Conservation (phyloP, 1,140 invertebrate genomes). For the Campoletis sonorensis region DNA sequence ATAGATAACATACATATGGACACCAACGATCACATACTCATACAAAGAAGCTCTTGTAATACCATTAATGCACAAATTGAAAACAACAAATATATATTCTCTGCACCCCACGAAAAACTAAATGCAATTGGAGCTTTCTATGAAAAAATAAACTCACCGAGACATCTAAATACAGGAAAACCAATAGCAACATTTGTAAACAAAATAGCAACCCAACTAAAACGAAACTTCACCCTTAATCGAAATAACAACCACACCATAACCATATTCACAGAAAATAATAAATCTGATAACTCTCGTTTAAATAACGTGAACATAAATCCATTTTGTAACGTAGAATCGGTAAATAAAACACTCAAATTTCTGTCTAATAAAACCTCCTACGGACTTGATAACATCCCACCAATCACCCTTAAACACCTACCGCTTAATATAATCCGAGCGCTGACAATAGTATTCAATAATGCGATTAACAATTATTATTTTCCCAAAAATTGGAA, state of each 20-base stretch:
- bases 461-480: slow-evolving; percentile 42
- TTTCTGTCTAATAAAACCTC: slow-evolving; percentile 44
- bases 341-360: slow-evolving; percentile 7
- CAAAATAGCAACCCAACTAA: neutral
- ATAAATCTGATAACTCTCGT: neutral
- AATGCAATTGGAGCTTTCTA: slow-evolving; percentile 37
- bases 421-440: slow-evolving; percentile 18
- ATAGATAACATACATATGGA: slow-evolving; percentile 32
- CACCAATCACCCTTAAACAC: slow-evolving; percentile 35
- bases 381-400: slow-evolving; percentile 20
- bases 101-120: neutral
- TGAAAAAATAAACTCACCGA: slow-evolving; percentile 39
- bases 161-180: slow-evolving; percentile 31
- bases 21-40: neutral
- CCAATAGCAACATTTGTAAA: slow-evolving; percentile 8
- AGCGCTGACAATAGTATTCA: slow-evolving; percentile 29
- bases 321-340: slow-evolving; percentile 16
- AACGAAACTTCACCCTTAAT: neutral
- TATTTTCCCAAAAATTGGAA: neutral
- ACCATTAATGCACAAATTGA: neutral
- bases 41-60: slow-evolving; percentile 14
- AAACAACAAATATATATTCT: slow-evolving; percentile 19
- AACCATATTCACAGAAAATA: neutral
- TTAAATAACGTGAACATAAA: neutral
- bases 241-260: neutral